Evolutionary conservation across 2,888 invertebrate genomes (phyloP), one percentile per base, ranked within the genome.

Genomic region (Epinotia nisella): DNA sequence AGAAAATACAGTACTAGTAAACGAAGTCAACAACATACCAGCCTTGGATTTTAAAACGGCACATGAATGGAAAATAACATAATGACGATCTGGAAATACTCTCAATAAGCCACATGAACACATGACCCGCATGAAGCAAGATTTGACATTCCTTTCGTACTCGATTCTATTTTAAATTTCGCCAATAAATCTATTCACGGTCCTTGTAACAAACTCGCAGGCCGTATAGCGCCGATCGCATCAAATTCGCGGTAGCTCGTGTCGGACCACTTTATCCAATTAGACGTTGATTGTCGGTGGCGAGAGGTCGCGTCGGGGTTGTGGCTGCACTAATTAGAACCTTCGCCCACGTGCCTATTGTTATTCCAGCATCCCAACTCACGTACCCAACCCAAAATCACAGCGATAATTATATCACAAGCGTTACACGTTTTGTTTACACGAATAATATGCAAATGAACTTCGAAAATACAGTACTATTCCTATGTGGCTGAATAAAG

Each of bases 291-390:
- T 91, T 91, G 92, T 81, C 80, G 77, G 89, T 86, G 89, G 82
- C 90, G 83, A 88, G 86, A 92, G 93, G 92, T 93, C 92, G 91
- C 84, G 91, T 88, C 84, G 90, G 88, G 90, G 87, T 88, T 90
- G 89, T 85, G 83, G 81, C 85, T 82, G 85, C 83, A 84, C 82
- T 91, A 91, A 92, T 93, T 92, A 91, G 86, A 85, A 82, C 85
- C 86, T 84, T 87, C 88, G 87, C 90, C 91, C 87, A 87, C 89
- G 85, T 87, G 87, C 80, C 80, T 77, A 82, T 84, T 83, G 82
- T 84, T 80, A 78, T 80, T 78, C 76, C 81, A 77, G 77, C 79
- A 81, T 76, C 77, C 76, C 55, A 15, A 10, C 67, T 77, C 79
- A 81, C 80, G 78, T 80, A 76, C 62, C 41, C 11, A 13, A 29